Percentiles rank a stretch among this genome's conserved stretches.
Conservation (phyloP, 2,113 vertebrate genomes). For the cat (Felis catus) region F.catus_Fca126_mat1.0 CM031412.1:91255501-91256000, state of each 20-base stretch:
- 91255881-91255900: slow-evolving; percentile 75
- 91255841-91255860: slow-evolving; percentile 71
- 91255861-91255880: slow-evolving; percentile 71
- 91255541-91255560: slow-evolving; percentile 74
- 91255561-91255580: slow-evolving; percentile 73
- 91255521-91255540: slow-evolving; percentile 71
- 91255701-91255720: slow-evolving; percentile 62
- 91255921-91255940: slow-evolving; percentile 71
- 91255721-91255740: slow-evolving; percentile 64
- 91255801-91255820: slow-evolving; percentile 68
- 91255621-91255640: slow-evolving; percentile 73
- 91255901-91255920: slow-evolving; percentile 73
- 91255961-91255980: slow-evolving; percentile 62
- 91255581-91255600: not conserved
- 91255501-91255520: slow-evolving; percentile 76
- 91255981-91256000: slow-evolving; percentile 69
- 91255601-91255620: slow-evolving; percentile 65
- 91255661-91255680: slow-evolving; percentile 71
- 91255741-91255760: slow-evolving; percentile 74
- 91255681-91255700: slow-evolving; percentile 72
- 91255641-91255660: slow-evolving; percentile 70
- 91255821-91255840: slow-evolving; percentile 61
- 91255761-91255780: slow-evolving; percentile 73
- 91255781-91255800: slow-evolving; percentile 69
- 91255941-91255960: slow-evolving; percentile 71